Evolutionary conservation across 2,888 invertebrate species (phyloP).

Genomic region (Polyommatus icarus): DNA sequence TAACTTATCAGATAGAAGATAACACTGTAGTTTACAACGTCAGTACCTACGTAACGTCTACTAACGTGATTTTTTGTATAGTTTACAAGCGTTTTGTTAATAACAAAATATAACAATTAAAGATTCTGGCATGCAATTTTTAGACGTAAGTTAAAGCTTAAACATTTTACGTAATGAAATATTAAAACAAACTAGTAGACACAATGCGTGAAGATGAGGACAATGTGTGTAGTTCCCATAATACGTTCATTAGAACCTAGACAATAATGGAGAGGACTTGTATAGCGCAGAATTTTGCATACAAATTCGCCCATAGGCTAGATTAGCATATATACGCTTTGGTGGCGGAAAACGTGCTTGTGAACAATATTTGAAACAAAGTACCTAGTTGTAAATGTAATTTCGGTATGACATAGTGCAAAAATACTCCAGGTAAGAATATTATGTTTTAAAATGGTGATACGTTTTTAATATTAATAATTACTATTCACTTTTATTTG

Average conservation of each 20-base stretch:
- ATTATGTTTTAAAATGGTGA: neutral
- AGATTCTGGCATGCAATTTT: neutral
- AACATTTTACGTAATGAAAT: neutral
- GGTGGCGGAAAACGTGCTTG: neutral
- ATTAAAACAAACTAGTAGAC: neutral
- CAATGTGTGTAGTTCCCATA: neutral
- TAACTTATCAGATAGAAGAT: too few relatives aligned
- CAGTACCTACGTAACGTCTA: too few relatives aligned
- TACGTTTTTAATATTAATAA: too few relatives aligned
- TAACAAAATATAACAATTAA: too few relatives aligned
- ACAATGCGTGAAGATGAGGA: neutral
- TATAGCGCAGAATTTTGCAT: neutral
- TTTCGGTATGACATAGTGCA: neutral
- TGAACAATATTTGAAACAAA: slow-evolving; percentile 1
- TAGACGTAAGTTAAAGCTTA: neutral
- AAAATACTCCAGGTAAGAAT: neutral
- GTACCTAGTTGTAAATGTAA: neutral
- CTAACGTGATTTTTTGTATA: too few relatives aligned
- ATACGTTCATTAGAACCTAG: neutral
- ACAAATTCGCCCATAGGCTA: slow-evolving; percentile 17
- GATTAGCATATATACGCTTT: slow-evolving; percentile 21
- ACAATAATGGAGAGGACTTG: slow-evolving; percentile 5
- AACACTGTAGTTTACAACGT: too few relatives aligned
- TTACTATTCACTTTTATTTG: too few relatives aligned
- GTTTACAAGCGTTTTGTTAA: too few relatives aligned